These are phyloP conservation scores for Tyrophagus putrescentiae DNA, from an alignment of 1,140 invertebrate genomes.

Conservation along the genomic window DNA sequence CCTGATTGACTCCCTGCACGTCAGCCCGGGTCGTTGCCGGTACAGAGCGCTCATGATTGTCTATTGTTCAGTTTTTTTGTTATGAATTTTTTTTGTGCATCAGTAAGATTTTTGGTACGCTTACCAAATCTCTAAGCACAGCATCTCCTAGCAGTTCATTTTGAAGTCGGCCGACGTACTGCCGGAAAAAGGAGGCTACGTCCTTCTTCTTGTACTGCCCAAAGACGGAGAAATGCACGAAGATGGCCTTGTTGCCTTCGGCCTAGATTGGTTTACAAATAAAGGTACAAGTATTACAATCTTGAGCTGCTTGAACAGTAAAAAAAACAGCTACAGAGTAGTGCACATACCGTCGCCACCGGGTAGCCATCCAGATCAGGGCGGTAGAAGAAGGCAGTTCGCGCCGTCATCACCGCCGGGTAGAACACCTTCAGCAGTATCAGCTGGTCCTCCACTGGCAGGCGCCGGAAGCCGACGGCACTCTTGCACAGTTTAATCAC, in stretches of 20 bases:
- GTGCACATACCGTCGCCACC: background rate
- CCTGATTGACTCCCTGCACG: too few species aligned
- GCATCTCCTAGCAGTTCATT: background rate
- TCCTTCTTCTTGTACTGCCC: slow-evolving; percentile 1
- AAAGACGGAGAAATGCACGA: background rate
- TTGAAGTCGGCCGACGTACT: background rate
- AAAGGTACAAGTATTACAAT: background rate
- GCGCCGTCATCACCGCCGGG: background rate
- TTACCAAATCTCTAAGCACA: background rate
- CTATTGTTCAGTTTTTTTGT: too few species aligned
- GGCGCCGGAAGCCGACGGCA: background rate
- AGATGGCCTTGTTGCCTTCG: background rate
- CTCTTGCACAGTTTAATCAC: background rate
- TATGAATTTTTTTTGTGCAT: too few species aligned
- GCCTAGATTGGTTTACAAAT: background rate
- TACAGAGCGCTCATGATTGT: too few species aligned
- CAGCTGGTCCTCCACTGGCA: background rate
- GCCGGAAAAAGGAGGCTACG: background rate
- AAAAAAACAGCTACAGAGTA: too few species aligned
- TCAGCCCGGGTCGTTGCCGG: too few species aligned
- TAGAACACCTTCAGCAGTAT: background rate
- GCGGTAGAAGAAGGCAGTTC: background rate
- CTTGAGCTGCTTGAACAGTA: too few species aligned
- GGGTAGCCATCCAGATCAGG: background rate
- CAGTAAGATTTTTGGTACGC: too few species aligned